phyloP scores from a whole-genome alignment of 1,140 invertebrate species.

The Ips nitidus region DNA sequence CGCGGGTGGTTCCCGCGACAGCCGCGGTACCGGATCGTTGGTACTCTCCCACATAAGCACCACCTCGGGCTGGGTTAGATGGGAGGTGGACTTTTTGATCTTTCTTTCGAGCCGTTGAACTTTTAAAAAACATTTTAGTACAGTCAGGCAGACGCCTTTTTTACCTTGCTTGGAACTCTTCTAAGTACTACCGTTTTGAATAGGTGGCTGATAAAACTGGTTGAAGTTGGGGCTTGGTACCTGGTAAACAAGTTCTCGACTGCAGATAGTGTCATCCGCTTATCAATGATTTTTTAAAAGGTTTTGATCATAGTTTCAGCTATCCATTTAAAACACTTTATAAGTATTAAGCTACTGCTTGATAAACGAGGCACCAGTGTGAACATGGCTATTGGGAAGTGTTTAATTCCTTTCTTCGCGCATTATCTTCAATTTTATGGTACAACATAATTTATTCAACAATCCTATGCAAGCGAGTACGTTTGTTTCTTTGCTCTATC shows the following conservation, averaged over 20 bases:
- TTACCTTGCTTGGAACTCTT: background rate
- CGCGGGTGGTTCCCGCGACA: slow-evolving; percentile 23
- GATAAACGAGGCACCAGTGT: background rate
- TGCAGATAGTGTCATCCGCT: background rate
- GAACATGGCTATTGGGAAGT: background rate
- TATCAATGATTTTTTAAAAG: slow-evolving; percentile 10
- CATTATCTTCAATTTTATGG: too few species aligned
- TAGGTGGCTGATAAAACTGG: background rate
- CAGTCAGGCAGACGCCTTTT: background rate
- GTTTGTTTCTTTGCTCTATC: too few species aligned
- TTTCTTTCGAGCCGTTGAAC: background rate
- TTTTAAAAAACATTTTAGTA: background rate
- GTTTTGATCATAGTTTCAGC: slow-evolving; percentile 5
- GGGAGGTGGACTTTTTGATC: slow-evolving; percentile 6
- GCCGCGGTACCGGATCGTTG: background rate
- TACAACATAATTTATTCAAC: too few species aligned
- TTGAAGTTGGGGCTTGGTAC: background rate
- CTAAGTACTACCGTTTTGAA: slow-evolving; percentile 5
- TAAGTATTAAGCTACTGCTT: background rate
- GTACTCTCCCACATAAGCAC: slow-evolving; percentile 17
- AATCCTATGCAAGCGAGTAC: too few species aligned
- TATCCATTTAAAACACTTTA: background rate
- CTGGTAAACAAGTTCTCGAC: too few species aligned
- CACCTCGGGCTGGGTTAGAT: slow-evolving; percentile 22
- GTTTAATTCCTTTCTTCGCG: background rate